phyloP scores from a whole-genome alignment of 2,888 invertebrate genomes.

The Drosophila mimica region DNA sequence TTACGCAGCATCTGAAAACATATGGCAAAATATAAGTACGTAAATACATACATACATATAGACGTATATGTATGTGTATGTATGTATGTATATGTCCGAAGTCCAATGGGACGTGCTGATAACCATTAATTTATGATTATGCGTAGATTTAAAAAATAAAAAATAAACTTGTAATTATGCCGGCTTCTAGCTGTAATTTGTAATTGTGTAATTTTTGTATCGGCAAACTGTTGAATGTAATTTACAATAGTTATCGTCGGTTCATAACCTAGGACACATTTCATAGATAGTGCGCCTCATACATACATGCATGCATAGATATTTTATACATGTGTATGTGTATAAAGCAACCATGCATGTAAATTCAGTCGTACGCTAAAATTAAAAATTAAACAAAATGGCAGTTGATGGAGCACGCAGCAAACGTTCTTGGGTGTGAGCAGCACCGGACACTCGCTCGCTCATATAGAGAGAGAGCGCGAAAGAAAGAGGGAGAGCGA shows the following conservation, averaged over 20 bases:
- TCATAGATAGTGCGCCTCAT: conserved; percentile 32
- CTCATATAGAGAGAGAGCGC: conserved; percentile 31
- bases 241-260: conserved; percentile 11
- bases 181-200: conserved; percentile 31
- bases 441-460: conserved; percentile 60
- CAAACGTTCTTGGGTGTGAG: conserved; percentile 68
- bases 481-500: conserved; percentile 40
- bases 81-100: conserved; percentile 44
- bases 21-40: conserved; percentile 47
- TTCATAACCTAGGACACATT: conserved; percentile 66
- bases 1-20: conserved; percentile 57
- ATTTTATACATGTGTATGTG: not conserved
- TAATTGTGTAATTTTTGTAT: conserved; percentile 8
- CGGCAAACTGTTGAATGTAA: conserved; percentile 36
- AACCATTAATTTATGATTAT: conserved; percentile 60
- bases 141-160: conserved; percentile 31
- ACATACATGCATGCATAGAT: conserved; percentile 19
- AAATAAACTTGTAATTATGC: conserved; percentile 25
- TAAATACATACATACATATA: conserved; percentile 11
- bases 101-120: conserved; percentile 62
- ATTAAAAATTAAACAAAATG: conserved; percentile 82
- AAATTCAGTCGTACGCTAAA: conserved; percentile 61
- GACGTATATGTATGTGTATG: not conserved
- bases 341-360: conserved; percentile 55
- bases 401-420: conserved; percentile 80